phyloP scores from a whole-genome alignment of 2,797 vertebrate species.

The Phoxinus dragarum region DNA sequence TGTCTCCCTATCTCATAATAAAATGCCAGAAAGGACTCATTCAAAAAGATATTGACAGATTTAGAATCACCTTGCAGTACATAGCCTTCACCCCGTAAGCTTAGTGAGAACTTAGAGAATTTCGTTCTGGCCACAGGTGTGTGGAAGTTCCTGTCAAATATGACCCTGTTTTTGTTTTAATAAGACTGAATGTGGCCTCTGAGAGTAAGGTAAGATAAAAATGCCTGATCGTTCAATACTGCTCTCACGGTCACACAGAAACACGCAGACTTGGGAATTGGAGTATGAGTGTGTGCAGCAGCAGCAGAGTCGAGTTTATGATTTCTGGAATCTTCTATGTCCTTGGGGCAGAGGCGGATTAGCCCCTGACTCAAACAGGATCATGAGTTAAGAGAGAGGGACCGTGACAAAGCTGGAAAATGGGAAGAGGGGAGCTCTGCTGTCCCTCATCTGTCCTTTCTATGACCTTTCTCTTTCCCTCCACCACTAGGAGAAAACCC shows the following conservation, averaged over 20 bases:
- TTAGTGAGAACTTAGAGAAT: background rate
- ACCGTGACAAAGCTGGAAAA: slow-evolving; percentile 62
- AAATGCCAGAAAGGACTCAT: background rate
- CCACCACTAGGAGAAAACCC: slow-evolving; percentile 33
- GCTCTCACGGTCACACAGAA: slow-evolving; percentile 33
- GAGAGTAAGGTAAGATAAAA: background rate
- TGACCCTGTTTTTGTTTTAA: slow-evolving; percentile 5
- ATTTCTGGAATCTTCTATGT: slow-evolving; percentile 59
- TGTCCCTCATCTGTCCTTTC: slow-evolving; percentile 55
- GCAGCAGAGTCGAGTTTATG: slow-evolving; percentile 48
- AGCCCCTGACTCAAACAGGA: slow-evolving; percentile 53
- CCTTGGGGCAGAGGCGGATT: slow-evolving; percentile 60
- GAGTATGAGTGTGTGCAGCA: slow-evolving; percentile 17
- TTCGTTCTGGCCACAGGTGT: background rate
- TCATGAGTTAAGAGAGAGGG: slow-evolving; percentile 57
- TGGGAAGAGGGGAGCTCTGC: slow-evolving; percentile 52
- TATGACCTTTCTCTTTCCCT: slow-evolving; percentile 49
- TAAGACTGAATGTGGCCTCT: slow-evolving; percentile 12
- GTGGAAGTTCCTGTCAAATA: slow-evolving; percentile 15
- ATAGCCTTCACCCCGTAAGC: background rate
- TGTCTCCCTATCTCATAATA: background rate
- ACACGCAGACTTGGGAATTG: background rate
- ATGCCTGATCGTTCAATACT: background rate
- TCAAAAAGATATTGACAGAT: background rate
- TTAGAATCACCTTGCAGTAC: background rate